These are phyloP conservation scores for Sinosuthora webbiana DNA, from an alignment of 2,113 vertebrate species.

Conservation along the genomic window DNA sequence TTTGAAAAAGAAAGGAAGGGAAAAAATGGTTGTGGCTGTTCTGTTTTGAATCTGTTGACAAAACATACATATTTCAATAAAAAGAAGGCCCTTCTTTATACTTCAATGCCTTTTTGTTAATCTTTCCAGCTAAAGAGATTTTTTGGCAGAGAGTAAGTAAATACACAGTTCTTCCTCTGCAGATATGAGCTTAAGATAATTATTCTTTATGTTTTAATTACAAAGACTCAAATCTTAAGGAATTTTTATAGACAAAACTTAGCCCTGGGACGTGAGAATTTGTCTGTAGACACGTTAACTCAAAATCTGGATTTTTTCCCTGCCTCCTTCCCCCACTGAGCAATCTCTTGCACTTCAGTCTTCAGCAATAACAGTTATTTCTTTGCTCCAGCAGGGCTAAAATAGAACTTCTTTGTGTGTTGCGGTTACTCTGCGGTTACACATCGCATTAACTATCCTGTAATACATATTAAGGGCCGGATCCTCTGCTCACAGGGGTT, in stretches of 20 bases:
- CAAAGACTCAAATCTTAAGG: not conserved
- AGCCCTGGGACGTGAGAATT: not conserved
- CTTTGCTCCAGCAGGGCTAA: not conserved
- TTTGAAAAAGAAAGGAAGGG: not conserved
- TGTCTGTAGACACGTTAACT: not conserved
- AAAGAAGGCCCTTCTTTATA: not conserved
- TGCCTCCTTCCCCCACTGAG: not conserved
- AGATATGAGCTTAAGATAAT: slow-evolving; percentile 26
- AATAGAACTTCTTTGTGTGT: slow-evolving; percentile 20
- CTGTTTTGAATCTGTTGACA: slow-evolving; percentile 14
- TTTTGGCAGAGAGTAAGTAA: slow-evolving; percentile 21
- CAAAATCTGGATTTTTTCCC: not conserved
- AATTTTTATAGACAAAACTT: slow-evolving; percentile 32
- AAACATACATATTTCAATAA: not conserved
- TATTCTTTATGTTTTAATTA: slow-evolving; percentile 13
- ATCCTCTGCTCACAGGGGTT: not conserved
- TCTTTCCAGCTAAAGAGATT: not conserved
- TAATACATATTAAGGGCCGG: not conserved
- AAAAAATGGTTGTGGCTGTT: not conserved
- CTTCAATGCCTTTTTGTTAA: not conserved
- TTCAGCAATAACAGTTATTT: not conserved
- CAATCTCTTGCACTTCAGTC: not conserved
- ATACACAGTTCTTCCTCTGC: slow-evolving; percentile 12
- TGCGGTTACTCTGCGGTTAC: slow-evolving; percentile 15
- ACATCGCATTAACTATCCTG: not conserved